These are phyloP conservation scores for Mastacembelus armatus DNA, from an alignment of 2,797 vertebrate species.

Conservation along the genomic window DNA sequence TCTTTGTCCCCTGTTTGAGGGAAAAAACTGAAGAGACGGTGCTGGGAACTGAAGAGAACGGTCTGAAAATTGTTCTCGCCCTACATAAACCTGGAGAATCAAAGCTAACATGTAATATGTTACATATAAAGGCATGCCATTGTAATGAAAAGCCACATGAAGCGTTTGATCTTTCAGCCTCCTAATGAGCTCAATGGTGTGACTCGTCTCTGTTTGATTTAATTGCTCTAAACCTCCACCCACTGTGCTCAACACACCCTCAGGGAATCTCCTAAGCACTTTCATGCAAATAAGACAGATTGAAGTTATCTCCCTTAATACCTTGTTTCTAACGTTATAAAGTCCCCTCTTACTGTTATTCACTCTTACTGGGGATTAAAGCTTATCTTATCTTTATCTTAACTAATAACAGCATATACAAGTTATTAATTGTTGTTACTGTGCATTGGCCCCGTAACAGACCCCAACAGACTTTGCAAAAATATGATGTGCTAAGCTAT, in stretches of 20 bases:
- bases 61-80: constrained; percentile 51
- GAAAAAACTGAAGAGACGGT: constrained; percentile 64
- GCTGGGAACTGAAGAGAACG: constrained; percentile 47
- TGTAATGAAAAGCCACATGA: background rate
- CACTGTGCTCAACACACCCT: background rate
- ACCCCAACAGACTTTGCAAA: no score
- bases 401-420: no score
- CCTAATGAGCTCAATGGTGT: background rate
- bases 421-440: background rate
- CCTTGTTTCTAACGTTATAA: background rate
- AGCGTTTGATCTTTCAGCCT: background rate
- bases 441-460: constrained; percentile 6
- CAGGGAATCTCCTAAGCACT: constrained; percentile 6
- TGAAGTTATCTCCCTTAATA: background rate
- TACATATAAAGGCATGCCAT: background rate
- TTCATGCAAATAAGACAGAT: background rate
- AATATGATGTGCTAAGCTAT: background rate
- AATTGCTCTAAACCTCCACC: background rate
- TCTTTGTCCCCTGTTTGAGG: constrained; percentile 77
- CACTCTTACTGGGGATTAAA: no score
- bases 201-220: background rate
- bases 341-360: background rate
- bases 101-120: background rate
- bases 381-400: no score
- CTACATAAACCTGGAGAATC: constrained; percentile 17